A percentile compares a stretch with the other conserved stretches of the same genome.
Conservation (phyloP, 2,888 invertebrate species). For the Lepidochitona cinerea region DNA sequence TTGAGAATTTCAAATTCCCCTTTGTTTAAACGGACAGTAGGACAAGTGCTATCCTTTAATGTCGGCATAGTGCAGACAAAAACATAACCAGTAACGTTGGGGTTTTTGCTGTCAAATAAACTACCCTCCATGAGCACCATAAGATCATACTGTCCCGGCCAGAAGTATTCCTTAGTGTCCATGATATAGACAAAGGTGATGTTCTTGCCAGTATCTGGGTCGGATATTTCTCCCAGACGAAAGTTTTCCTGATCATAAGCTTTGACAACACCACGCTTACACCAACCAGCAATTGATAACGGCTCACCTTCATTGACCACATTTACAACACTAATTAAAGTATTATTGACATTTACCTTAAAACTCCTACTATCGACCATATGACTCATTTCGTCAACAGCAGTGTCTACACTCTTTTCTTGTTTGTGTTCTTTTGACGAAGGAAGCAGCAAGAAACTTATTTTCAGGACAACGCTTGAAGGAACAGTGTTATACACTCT, state of each 20-base stretch:
- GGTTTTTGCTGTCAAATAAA: slow-evolving; percentile 35
- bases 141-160: slow-evolving; percentile 49
- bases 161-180: slow-evolving; percentile 34
- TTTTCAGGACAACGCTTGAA: background rate
- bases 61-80: slow-evolving; percentile 53
- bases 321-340: slow-evolving; percentile 39
- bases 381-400: slow-evolving; percentile 41
- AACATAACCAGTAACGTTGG: slow-evolving; percentile 36
- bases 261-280: slow-evolving; percentile 28
- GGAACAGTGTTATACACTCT: too few species aligned
- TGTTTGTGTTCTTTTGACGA: slow-evolving; percentile 25
- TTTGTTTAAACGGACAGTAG: slow-evolving; percentile 32
- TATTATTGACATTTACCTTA: slow-evolving; percentile 50
- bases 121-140: slow-evolving; percentile 43
- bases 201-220: slow-evolving; percentile 17
- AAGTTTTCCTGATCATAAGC: slow-evolving; percentile 17
- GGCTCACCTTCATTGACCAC: slow-evolving; percentile 23
- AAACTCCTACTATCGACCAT: slow-evolving; percentile 40
- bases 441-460: slow-evolving; percentile 44
- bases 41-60: slow-evolving; percentile 43
- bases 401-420: slow-evolving; percentile 34
- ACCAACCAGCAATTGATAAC: slow-evolving; percentile 32
- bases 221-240: background rate
- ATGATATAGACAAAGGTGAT: slow-evolving; percentile 41
- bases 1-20: slow-evolving; percentile 38